A percentile compares a stretch with the other conserved stretches of the same genome.
Conservation (phyloP, 2,113 vertebrate species). For the Hippocampus abdominalis region DNA sequence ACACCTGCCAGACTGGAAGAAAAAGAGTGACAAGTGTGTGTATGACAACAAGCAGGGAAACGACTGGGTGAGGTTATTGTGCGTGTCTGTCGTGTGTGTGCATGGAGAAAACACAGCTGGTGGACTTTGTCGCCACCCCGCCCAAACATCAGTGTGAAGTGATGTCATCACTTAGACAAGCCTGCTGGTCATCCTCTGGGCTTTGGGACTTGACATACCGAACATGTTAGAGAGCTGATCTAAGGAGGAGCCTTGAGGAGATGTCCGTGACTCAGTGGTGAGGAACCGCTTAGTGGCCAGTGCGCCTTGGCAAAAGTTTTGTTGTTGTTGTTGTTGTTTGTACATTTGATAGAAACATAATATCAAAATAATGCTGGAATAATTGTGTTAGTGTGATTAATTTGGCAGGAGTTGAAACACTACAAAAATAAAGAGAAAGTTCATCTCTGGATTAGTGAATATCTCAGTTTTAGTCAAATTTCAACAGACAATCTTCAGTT, state of each 20-base stretch:
- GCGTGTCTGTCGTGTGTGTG: constrained; percentile 1
- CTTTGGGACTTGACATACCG: constrained; percentile 34
- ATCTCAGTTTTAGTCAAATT: background rate
- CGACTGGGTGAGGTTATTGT: background rate
- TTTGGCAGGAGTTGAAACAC: background rate
- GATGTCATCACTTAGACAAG: constrained; percentile 69
- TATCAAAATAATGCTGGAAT: background rate
- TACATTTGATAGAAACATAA: background rate
- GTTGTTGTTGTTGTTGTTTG: too few relatives aligned
- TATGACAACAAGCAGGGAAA: constrained; percentile 7
- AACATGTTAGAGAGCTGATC: constrained; percentile 19
- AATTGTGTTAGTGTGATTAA: too few relatives aligned
- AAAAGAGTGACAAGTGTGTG: background rate
- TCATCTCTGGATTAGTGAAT: background rate
- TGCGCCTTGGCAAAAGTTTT: background rate
- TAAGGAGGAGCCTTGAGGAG: background rate
- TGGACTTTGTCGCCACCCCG: constrained; percentile 50
- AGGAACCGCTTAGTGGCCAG: background rate
- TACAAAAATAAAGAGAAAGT: background rate
- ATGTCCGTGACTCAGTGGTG: background rate
- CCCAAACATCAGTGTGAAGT: constrained; percentile 55
- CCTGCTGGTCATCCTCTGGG: constrained; percentile 63
- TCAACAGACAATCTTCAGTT: background rate
- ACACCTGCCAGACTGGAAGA: background rate
- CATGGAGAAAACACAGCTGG: constrained; percentile 40